Evolutionary conservation across 2,113 vertebrate species (phyloP), one percentile per base, ranked within the genome.

Genomic region (Notarius quadriscutis): DNA sequence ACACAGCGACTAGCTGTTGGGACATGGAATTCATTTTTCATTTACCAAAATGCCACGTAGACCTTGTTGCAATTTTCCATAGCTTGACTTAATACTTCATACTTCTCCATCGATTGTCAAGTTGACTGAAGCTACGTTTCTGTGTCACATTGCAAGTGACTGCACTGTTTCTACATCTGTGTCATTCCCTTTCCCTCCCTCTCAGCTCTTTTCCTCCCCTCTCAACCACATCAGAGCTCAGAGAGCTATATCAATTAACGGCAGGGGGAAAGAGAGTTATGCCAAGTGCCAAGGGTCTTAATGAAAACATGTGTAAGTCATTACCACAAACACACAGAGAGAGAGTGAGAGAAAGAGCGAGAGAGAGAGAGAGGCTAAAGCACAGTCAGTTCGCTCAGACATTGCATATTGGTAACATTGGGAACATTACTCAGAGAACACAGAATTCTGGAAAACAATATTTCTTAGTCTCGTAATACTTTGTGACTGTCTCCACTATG

Each of bases 271-370:
- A 88, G 92, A 92, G 90, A 91, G 92, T 92, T 90, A 90, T 84
- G 62, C 91, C 86, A 92, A 92, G 93, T 92, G 93, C 94, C 80
- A 93, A 93, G 88, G 91, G 89, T 88, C 91, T 92, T 95, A 95
- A 94, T 93, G 91, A 92, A 94, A 92, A 95, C 94, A 94, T 93
- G 94, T 95, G 94, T 95, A 95, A 94, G 92, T 91, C 92, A 94
- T 95, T 95, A 95, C 90, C 90, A 92, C 91, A 92, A 87, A 94
- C 94, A 94, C 91, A 93, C 15, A 86, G 4, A 86, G 78, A 67
- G 83, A 62, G 48, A 55, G 20, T 4, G 41, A 81, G 15, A 88
- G 80, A 88, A 93, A 93, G 92, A 91, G 91, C 93, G 71, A 89
- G 91, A 88, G 63, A 74, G 86, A 69, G 51, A 85, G 87, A 72